Evolutionary conservation across 2,797 vertebrate species (phyloP).

Genomic region (Anabacerthia variegaticeps): DNA sequence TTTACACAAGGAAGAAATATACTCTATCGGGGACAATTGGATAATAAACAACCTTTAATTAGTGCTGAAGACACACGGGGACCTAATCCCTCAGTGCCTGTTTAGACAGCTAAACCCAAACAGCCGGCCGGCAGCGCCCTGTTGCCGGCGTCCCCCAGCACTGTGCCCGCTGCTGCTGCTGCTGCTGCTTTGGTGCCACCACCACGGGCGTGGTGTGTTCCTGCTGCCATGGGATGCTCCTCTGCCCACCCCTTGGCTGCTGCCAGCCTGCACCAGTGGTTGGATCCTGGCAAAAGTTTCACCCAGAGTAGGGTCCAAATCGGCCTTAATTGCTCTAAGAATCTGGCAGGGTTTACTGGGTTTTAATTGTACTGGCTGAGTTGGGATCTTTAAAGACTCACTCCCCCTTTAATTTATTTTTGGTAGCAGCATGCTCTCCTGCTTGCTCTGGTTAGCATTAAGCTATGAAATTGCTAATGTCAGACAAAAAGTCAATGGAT

Average conservation of each 20-base stretch:
- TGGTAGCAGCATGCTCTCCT: neutral
- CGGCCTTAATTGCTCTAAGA: neutral
- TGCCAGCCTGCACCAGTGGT: accelerated
- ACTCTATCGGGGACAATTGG: accelerated
- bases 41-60: slow-evolving; percentile 48
- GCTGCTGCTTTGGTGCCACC: neutral
- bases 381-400: neutral
- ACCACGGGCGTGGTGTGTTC: accelerated
- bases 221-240: accelerated
- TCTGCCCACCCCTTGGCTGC: neutral
- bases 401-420: neutral
- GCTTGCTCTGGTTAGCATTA: neutral
- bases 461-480: neutral
- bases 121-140: accelerated
- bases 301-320: neutral
- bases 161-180: neutral
- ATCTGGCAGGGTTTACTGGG: neutral
- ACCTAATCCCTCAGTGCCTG: slow-evolving; percentile 28
- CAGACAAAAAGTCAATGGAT: neutral
- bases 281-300: neutral
- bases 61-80: neutral
- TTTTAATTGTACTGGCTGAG: neutral
- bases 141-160: accelerated
- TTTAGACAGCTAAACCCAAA: slow-evolving; percentile 36
- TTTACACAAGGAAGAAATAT: slow-evolving; percentile 36